Base-by-base conservation (phyloP, 1,140 invertebrate species). In the Zaprionus gabonicus region DNA sequence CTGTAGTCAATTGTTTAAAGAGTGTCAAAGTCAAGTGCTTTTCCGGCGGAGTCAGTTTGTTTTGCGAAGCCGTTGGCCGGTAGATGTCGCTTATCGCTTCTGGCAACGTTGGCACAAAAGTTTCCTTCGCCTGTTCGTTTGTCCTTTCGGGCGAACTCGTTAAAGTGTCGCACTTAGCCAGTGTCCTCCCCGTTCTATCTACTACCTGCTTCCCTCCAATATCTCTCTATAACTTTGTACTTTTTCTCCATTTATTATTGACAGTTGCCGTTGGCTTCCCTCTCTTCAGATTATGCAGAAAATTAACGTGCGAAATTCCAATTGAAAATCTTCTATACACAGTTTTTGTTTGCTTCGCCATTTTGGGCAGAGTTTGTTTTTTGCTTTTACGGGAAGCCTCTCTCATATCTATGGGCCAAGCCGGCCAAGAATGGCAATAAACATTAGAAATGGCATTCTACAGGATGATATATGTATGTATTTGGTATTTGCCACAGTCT, bases 1-100 rank as follows among this genome's bases (percentile, higher is more conserved):
- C 60, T 7, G 38, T 71, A 82, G 81, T 81, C 84, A 88, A 88
- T 88, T 88, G 84, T 88, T 88, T 88, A 88, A 88, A 84, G 84
- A 88, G 84, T 88, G 84, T 90, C 85, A 88, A 90, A 90, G 85
- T 90, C 84, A 88, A 88, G 85, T 84, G 85, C 62, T 70, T 67
- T 75, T 75, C 58, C 63, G 65, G 31, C 51, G 49, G 34, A 68
- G 65, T 76, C 57, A 36, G 69, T 65, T 76, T 71, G 60, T 78
- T 76, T 81, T 74, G 66, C 51, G 70, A 23, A 46, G 56, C 55
- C 78, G 57, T n/a, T 46, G 64, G 23, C 25, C 46, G 25, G 78
- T 34, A 25, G 31, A 31, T 20, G 15, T 10, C 44, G 63, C 84
- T 87, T 87, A 87, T 87, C 81, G 83, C 78, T 80, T 64, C 56